Evolutionary conservation across 2,113 vertebrate genomes (phyloP).

Genomic region (Peucedramus taeniatus): DNA sequence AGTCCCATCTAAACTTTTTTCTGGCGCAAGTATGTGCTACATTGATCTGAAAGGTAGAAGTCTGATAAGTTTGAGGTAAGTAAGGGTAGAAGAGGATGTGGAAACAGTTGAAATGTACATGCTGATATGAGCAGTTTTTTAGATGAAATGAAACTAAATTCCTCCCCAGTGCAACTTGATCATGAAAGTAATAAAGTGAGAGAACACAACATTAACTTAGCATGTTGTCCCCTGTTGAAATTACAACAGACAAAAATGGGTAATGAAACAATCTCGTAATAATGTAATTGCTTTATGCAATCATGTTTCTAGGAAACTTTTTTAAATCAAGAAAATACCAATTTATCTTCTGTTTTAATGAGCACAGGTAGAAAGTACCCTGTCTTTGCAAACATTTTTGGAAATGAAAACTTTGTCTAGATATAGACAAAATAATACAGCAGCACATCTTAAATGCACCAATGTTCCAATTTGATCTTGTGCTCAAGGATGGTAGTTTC

Average conservation of each 20-base stretch:
- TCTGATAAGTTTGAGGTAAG: not conserved
- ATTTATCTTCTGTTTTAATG: slow-evolving; percentile 2
- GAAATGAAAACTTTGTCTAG: not conserved
- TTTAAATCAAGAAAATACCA: not conserved
- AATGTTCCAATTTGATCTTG: not conserved
- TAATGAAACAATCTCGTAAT: slow-evolving; percentile 12
- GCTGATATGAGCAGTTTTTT: not conserved
- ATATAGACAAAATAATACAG: not conserved
- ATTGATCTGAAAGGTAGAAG: not conserved
- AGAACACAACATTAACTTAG: slow-evolving; percentile 14
- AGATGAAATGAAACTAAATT: not conserved
- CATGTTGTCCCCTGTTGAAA: not conserved
- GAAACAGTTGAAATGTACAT: not conserved
- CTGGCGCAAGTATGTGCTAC: not conserved
- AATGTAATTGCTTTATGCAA: slow-evolving; percentile 19
- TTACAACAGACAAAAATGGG: not conserved
- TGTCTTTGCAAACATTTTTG: not conserved
- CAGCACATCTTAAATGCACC: not conserved
- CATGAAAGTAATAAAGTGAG: slow-evolving; percentile 18
- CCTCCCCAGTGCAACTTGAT: slow-evolving; percentile 4
- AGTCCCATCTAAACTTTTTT: not conserved
- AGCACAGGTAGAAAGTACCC: not conserved
- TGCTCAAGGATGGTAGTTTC: not conserved
- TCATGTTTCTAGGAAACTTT: slow-evolving; percentile 17
- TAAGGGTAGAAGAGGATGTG: not conserved